These are phyloP conservation scores for Caranx ignobilis DNA, from an alignment of 2,113 vertebrate genomes.

Conservation along the genomic window DNA sequence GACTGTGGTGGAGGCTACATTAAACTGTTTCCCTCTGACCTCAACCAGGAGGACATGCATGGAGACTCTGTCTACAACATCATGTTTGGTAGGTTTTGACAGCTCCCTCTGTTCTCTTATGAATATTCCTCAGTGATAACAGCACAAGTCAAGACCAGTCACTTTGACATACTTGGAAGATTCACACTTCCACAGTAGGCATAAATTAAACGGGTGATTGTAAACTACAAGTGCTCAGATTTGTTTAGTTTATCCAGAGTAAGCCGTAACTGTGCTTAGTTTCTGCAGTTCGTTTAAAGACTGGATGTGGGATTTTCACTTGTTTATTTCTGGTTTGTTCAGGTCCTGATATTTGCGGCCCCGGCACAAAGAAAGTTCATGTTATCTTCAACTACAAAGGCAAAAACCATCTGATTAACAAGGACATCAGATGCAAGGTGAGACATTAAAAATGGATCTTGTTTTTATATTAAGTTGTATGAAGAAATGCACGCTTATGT, in stretches of 20 bases:
- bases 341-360: constrained; percentile 92
- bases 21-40: constrained; percentile 86
- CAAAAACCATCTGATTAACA: constrained; percentile 90
- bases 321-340: constrained; percentile 16
- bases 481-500: background rate
- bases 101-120: background rate
- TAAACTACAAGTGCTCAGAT: too few species aligned
- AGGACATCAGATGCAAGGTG: constrained; percentile 90
- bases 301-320: background rate
- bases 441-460: constrained; percentile 3
- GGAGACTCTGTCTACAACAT: constrained; percentile 87
- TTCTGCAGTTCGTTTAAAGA: background rate
- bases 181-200: background rate
- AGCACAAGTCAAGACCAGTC: background rate
- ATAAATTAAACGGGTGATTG: too few species aligned
- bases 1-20: constrained; percentile 87
- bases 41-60: constrained; percentile 86
- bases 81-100: constrained; percentile 84
- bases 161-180: background rate
- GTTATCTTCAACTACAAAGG: constrained; percentile 90
- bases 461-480: background rate
- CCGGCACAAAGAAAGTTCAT: constrained; percentile 90
- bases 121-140: background rate
- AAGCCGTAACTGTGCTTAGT: background rate
- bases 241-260: too few species aligned